Percentiles rank a stretch among this genome's conserved stretches.
phyloP scores from a whole-genome alignment of 2,113 vertebrate genomes.

The Strix uralensis region DNA sequence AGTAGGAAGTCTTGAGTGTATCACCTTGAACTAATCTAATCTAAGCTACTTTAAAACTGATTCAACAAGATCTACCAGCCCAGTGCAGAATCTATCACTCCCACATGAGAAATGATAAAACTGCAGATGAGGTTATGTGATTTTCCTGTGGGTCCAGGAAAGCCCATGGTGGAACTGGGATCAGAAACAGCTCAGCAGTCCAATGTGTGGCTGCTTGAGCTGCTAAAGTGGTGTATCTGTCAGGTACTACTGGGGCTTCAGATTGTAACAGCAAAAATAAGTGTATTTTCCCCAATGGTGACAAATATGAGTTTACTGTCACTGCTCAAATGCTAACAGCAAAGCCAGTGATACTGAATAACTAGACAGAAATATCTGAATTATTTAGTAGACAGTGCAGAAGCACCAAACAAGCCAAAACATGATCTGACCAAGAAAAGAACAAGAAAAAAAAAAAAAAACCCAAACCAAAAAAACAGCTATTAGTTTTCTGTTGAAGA shows the following conservation, averaged over 20 bases:
- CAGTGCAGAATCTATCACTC: not conserved
- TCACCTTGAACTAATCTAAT: not conserved
- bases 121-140: not conserved
- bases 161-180: not conserved
- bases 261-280: not conserved
- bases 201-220: not conserved
- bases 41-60: not conserved
- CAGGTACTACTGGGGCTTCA: not conserved
- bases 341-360: not conserved
- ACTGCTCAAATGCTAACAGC: not conserved
- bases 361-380: constrained; percentile 20
- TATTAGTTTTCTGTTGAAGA: not conserved
- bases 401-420: constrained; percentile 17
- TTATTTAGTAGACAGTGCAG: constrained; percentile 27
- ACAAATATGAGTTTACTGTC: not conserved
- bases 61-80: not conserved
- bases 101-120: not conserved
- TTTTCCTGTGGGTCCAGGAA: not conserved
- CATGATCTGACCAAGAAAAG: constrained; percentile 16
- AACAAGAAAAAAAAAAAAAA: not conserved
- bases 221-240: not conserved
- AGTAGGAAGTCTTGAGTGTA: not conserved
- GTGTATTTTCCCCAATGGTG: not conserved
- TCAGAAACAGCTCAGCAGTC: not conserved
- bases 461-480: not conserved